A percentile compares a stretch with the other conserved stretches of the same genome.
phyloP scores from a whole-genome alignment of 2,888 invertebrate species.

The Amitus sp. region DNA sequence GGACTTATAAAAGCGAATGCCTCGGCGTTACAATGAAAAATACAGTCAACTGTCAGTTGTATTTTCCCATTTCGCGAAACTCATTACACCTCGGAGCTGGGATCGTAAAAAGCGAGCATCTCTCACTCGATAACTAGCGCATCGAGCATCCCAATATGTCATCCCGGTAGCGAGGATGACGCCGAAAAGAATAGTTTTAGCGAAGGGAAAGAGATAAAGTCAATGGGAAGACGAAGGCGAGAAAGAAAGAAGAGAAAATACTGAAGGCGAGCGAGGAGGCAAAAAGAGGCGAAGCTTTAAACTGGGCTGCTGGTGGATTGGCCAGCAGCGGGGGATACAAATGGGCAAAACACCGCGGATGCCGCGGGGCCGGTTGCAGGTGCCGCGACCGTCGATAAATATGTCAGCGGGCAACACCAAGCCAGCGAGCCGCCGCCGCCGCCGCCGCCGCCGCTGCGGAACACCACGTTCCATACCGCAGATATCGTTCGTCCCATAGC shows the following conservation, averaged over 20 bases:
- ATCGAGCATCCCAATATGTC: too few relatives aligned
- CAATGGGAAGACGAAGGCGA: conserved; percentile 18
- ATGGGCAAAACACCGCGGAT: conserved; percentile 52
- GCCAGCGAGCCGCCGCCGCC: conserved; percentile 40
- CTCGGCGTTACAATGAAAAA: too few relatives aligned
- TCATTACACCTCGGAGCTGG: too few relatives aligned
- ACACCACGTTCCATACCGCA: conserved; percentile 38
- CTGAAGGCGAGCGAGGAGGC: conserved; percentile 23
- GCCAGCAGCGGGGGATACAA: conserved; percentile 45
- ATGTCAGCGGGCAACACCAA: conserved; percentile 64
- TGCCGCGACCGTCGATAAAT: conserved; percentile 64
- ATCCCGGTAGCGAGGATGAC: conserved; percentile 4
- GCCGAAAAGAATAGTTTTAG: conserved; percentile 6
- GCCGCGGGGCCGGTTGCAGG: conserved; percentile 61
- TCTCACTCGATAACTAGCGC: too few relatives aligned
- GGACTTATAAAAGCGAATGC: too few relatives aligned
- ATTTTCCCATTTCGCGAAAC: too few relatives aligned
- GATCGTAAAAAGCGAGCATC: neutral
- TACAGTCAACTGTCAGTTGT: too few relatives aligned
- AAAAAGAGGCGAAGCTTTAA: conserved; percentile 40
- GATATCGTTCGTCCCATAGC: conserved; percentile 17
- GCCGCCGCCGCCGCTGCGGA: conserved; percentile 24
- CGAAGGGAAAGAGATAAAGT: neutral
- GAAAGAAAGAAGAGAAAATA: conserved; percentile 6
- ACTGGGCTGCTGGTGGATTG: conserved; percentile 49